Conservation (phyloP, 2,888 invertebrate genomes). For the Hedychridium roseum region DNA sequence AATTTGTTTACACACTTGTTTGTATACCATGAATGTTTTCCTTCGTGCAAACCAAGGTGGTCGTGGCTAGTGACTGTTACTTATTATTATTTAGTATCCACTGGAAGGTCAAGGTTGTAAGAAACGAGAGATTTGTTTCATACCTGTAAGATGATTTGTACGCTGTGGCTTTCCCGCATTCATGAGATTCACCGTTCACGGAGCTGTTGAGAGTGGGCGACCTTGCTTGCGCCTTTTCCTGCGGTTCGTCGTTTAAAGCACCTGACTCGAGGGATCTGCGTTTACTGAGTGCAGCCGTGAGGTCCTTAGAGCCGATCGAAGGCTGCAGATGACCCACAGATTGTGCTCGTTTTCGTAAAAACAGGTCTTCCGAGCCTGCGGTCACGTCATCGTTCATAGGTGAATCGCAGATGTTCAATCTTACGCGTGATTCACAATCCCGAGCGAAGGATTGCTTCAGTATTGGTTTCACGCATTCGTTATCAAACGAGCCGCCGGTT, state of each 20-base stretch:
- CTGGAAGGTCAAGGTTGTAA: too few species aligned
- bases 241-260: conserved; percentile 29
- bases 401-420: conserved; percentile 72
- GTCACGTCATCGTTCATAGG: conserved; percentile 62
- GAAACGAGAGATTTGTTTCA: too few species aligned
- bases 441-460: conserved; percentile 70
- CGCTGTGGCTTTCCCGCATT: too few species aligned
- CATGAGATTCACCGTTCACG: conserved; percentile 17
- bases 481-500: conserved; percentile 67
- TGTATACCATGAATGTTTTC: too few species aligned
- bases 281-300: conserved; percentile 29
- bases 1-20: too few species aligned
- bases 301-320: conserved; percentile 33
- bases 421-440: conserved; percentile 71
- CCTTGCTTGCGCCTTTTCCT: conserved; percentile 21
- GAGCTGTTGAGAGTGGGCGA: conserved; percentile 13
- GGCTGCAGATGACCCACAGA: conserved; percentile 54
- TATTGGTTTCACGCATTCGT: conserved; percentile 70
- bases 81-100: too few species aligned
- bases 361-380: conserved; percentile 64
- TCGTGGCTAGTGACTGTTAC: too few species aligned
- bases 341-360: conserved; percentile 54
- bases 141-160: conserved; percentile 27
- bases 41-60: too few species aligned
- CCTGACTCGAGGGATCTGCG: conserved; percentile 42